These are phyloP conservation scores for Eulemur macaco DNA, from an alignment of 2,113 vertebrate species.

Conservation along the genomic window DNA sequence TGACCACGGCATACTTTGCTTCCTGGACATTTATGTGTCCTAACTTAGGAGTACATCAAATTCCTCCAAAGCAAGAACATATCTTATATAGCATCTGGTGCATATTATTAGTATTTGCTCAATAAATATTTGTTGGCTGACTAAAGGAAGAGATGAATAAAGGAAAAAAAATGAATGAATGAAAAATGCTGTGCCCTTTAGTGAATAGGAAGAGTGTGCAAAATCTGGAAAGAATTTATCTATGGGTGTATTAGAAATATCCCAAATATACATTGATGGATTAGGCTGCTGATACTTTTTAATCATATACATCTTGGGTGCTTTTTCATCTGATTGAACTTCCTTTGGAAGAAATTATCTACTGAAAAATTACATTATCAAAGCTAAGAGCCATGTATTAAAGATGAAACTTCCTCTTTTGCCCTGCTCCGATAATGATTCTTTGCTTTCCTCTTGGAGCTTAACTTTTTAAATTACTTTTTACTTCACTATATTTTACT, in stretches of 20 bases:
- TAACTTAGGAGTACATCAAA: background rate
- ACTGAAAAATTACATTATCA: conserved; percentile 55
- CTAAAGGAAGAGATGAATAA: background rate
- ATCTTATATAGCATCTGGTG: background rate
- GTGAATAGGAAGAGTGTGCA: background rate
- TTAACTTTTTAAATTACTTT: conserved; percentile 14
- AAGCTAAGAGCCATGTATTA: conserved; percentile 56
- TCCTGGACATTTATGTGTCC: no score
- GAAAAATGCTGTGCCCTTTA: background rate
- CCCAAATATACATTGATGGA: conserved; percentile 53
- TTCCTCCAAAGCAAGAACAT: background rate
- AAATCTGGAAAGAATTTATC: conserved; percentile 69
- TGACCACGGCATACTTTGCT: accelerated
- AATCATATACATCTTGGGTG: conserved; percentile 65
- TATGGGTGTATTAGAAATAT: conserved; percentile 26
- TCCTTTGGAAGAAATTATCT: conserved; percentile 66
- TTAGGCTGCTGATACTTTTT: conserved; percentile 55
- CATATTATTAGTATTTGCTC: background rate
- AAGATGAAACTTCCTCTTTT: background rate
- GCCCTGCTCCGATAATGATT: background rate
- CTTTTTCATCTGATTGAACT: conserved; percentile 66
- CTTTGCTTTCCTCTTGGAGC: background rate
- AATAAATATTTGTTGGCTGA: background rate
- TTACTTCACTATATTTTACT: background rate
- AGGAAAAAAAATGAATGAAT: background rate